Evolutionary conservation across 64 coral and sea anemone species (phyloP).

Genomic region (Trachythela sp.): DNA sequence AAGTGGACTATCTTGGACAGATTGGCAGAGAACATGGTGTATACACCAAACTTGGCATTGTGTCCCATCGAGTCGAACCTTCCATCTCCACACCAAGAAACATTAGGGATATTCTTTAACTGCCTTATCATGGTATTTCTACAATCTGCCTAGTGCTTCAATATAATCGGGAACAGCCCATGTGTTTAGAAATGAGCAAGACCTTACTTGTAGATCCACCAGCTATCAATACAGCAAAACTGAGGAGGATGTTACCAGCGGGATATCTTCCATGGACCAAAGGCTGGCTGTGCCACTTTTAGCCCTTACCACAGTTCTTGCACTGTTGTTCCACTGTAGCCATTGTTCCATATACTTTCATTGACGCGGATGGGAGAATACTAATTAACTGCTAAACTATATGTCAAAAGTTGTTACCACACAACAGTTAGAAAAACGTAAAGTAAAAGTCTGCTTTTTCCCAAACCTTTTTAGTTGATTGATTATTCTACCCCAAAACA

Average conservation of each 20-base stretch:
- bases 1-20: neutral
- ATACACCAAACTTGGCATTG: conserved; percentile 2
- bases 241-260: neutral
- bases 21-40: neutral
- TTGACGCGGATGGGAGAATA: neutral
- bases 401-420: too few species aligned
- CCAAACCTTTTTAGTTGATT: too few species aligned
- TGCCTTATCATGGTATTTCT: neutral
- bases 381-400: too few species aligned
- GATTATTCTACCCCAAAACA: too few species aligned
- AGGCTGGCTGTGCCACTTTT: neutral
- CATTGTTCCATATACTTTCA: neutral
- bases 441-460: too few species aligned
- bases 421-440: too few species aligned
- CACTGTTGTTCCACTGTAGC: neutral
- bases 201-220: neutral
- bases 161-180: neutral
- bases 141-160: neutral
- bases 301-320: neutral
- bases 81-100: neutral
- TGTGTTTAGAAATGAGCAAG: neutral
- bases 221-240: neutral
- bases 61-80: conserved; percentile 14
- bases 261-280: neutral
- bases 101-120: neutral